Evolutionary conservation across 2,113 vertebrate genomes (phyloP).

Genomic region (Microcebus murinus): DNA sequence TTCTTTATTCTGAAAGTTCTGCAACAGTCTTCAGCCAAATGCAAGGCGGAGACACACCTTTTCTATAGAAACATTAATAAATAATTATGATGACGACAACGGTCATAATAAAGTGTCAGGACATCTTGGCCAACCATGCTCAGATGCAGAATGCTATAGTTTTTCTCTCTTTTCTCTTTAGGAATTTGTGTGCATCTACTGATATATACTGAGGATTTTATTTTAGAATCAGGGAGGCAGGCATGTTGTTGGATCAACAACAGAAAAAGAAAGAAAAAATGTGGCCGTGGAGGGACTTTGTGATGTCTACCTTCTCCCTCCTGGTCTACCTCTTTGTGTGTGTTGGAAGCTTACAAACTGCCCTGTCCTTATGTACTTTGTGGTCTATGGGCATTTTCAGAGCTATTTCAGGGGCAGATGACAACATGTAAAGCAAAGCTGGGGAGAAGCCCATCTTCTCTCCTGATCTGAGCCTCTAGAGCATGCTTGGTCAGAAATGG

Average conservation of each 20-base stretch:
- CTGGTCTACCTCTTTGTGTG: accelerated
- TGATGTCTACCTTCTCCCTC: not conserved
- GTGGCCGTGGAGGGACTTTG: accelerated
- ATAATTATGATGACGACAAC: accelerated
- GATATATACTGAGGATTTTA: not conserved
- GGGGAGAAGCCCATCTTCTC: not conserved
- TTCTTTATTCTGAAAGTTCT: slow-evolving; percentile 25
- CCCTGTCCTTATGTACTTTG: not conserved
- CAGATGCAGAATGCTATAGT: not conserved
- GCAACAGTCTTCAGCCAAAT: not conserved
- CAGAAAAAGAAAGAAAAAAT: not conserved
- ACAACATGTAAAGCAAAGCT: not conserved
- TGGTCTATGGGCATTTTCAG: not conserved
- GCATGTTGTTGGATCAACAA: not conserved
- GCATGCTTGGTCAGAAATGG: not conserved
- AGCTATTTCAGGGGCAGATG: not conserved
- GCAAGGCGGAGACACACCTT: not conserved
- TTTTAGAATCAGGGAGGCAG: not conserved
- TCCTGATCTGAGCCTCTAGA: not conserved
- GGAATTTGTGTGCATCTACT: not conserved
- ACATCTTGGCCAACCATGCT: not conserved
- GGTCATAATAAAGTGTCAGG: not conserved
- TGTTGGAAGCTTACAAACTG: not conserved
- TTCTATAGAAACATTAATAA: not conserved
- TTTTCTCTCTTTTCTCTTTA: not conserved